Evolutionary conservation across 1,140 invertebrate genomes (phyloP), one percentile per base, ranked within the genome.

Genomic region (Limonius californicus): DNA sequence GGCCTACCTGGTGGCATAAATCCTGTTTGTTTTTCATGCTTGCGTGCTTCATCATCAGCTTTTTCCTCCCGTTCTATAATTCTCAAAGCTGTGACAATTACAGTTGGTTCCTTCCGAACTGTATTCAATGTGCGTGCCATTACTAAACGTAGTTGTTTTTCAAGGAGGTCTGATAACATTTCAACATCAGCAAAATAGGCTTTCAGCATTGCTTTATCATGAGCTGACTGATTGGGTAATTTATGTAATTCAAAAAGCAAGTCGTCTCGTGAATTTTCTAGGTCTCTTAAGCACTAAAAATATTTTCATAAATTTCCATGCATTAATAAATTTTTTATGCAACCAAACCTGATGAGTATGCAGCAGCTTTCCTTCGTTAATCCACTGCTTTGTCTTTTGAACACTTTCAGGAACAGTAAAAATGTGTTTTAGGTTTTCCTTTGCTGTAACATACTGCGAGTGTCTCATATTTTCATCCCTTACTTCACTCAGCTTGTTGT

Each of bases 21-120:
- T 1, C 92, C 90, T 19, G 85, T 91, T 63, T 90, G 86, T 71
- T 86, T 87, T 66, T 91, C 84, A 72, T 92, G 85, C 78, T 86
- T 85, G 47, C 90, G 67, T 0, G 91, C 89, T 78, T 89, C 87
- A 68, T 86, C 83, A 80, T 96, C 94, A 15, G 89, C 85, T 77
- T 92, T 94, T 73, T 99, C 95, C 80, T 99, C 97, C 63, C 97
- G 81, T 78, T 99, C 96, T 69, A 99, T 95, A 57, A 99, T 98
- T 64, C 97, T 82, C 2, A 99, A 76, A 0, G 94, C 95, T 0
- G 96, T 98, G 0, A 99, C 97, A 71, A 99, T 94, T 3, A 97
- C 87, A 0, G 93, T 95, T 0, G 97, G 97, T 76, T 98, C 94
- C 74, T 95, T 94, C 8, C 95, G 82, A 0, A 98, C 94, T 3